Base-by-base conservation (phyloP, 2,888 invertebrate genomes). In the Folsomia candida region DNA sequence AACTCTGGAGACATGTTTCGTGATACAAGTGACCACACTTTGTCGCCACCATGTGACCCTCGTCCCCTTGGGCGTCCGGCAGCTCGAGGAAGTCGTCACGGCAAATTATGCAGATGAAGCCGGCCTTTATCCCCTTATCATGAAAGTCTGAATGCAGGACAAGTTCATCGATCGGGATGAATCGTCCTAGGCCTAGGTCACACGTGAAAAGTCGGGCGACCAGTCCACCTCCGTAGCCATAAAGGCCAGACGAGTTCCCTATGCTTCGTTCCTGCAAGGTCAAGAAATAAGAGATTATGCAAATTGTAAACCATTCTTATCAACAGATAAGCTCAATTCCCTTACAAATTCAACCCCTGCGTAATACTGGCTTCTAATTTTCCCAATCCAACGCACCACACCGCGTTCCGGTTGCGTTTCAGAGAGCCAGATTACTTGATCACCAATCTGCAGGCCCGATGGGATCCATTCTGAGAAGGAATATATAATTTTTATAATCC, bases 271-370 rank as follows among this genome's bases (percentile, higher is more conserved):
- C 76, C 79, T 79, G 67, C 9, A 51, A 28, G 22, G 24, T 54
- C 26, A 61, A 22, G 9, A 47, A 54, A 1, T n/a, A 68, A 67
- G 29, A 47, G 51, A 29, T 9, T 26, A 3, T 3, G 26, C 18
- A 54, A 37, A 64, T 58, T 57, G 58, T 27, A 61, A 28, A 37
- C 57, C 27, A 64, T 2, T 26, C 25, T 57, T 9, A 11, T 57
- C 26, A 60, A 6, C 11, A 26, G 25, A 37, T 24, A 22, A 22
- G 67, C 4, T 26, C 22, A 25, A 61, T 25, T 25, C 6, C 51
- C 73, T 75, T 73, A 79, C 79, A 67, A 79, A 74, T 73, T 79
- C 77, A 27, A 79, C 69, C 11, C 79, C 79, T 24, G 77, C 76
- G 63, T 75, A 73, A 62, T 70, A 76, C n/a, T 73, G 67, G 18